Evolutionary conservation across 2,888 invertebrate genomes (phyloP), one percentile per base, ranked within the genome.

Genomic region (Hoplodrina blanda): DNA sequence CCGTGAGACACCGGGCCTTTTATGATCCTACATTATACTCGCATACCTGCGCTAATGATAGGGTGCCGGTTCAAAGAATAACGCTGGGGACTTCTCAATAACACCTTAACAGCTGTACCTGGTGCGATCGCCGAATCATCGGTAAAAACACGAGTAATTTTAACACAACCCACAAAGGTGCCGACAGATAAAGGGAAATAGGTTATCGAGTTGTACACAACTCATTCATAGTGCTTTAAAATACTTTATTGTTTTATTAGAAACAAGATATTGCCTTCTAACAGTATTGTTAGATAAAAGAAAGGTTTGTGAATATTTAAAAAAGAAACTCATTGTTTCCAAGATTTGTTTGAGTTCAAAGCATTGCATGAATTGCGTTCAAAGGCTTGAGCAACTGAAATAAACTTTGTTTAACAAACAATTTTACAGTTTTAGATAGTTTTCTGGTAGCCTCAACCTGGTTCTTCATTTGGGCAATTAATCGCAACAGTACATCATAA

Each of bases 41-140:
- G 77, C 74, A 81, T 94, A 94, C 94, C 94, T 94, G 94, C 82
- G 86, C 84, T 94, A 94, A 94, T 94, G 93, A 94, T 93, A 94
- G 94, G 93, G 91, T 90, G 87, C 83, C 72, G 80, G 83, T 86
- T 85, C 84, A 83, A 85, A 84, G 85, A 83, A 84, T 76, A 69
- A 79, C 62, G 72, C 84, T 62, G 78, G 83, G 82, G 78, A 88
- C 88, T 91, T 90, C 92, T 90, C 92, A 91, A 92, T 93, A 94
- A 92, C 92, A 91, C 90, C 87, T 90, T 87, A 78, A 73, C 86
- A 88, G 87, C 86, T 88, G 89, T 88, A 88, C 84, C 87, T 86
- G 85, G 73, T 70, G 57, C 50, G 52, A 62, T 33, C 68, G 62
- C 56, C 69, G 67, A 53, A 66, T 62, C 77, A 49, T 66, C 69